Evolutionary conservation across 2,113 vertebrate species (phyloP).

Genomic region (Labeo catla): DNA sequence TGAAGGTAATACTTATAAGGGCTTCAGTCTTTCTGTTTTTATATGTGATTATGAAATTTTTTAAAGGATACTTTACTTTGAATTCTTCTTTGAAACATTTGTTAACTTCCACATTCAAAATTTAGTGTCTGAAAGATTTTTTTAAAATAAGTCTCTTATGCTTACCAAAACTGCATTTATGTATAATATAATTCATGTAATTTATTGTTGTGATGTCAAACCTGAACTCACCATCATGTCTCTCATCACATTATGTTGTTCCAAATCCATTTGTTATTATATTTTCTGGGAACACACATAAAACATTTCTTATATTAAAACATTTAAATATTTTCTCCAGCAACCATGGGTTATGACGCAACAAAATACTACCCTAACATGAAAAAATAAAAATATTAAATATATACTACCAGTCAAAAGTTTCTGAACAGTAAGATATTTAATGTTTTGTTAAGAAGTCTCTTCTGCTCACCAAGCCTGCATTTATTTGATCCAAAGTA

Average conservation of each 20-base stretch:
- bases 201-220: background rate
- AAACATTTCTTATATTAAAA: background rate
- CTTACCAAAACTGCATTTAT: background rate
- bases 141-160: background rate
- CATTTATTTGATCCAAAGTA: too few relatives aligned
- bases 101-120: background rate
- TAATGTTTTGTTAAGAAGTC: too few relatives aligned
- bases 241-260: background rate
- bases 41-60: background rate
- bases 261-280: background rate
- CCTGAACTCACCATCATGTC: background rate
- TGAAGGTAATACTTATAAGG: constrained; percentile 5
- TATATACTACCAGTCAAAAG: too few relatives aligned
- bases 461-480: too few relatives aligned
- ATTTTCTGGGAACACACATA: background rate
- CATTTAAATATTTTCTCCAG: background rate
- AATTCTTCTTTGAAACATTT: background rate
- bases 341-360: background rate
- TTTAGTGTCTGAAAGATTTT: background rate
- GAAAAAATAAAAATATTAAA: too few relatives aligned
- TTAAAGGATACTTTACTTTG: background rate
- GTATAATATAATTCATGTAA: background rate
- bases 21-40: background rate
- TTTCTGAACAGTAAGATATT: too few relatives aligned
- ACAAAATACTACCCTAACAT: too few relatives aligned